Evolutionary conservation across 2,113 vertebrate genomes (phyloP), one percentile per base, ranked within the genome.

Genomic region (Crypturellus undulatus): DNA sequence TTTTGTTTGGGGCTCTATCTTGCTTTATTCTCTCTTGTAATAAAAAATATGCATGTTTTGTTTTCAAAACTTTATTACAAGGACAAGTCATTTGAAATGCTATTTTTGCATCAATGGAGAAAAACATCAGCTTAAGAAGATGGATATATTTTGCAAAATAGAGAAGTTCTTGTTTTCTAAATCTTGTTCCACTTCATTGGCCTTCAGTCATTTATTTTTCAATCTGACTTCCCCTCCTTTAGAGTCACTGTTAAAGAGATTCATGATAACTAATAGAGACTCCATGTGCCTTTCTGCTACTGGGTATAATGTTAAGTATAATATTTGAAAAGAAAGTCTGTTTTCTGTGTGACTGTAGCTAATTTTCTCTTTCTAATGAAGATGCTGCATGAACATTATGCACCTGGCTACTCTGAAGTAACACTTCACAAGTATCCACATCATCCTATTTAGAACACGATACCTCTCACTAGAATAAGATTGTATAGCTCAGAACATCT

Each of bases 161-260:
- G 14, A 79, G 6, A 36, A 91, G 9, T 22, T 2, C 4, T 17
- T 76, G 49, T 79, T 93, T 92, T 90, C 52, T 59, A 49, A 85
- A 79, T 79, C 43, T 88, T 80, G 19, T 91, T 91, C 51, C 17
- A 32, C 24, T 95, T 88, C 79, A 86, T 40, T 92, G 36, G 12
- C 14, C 51, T 93, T 95, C 40, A 20, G 47, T 64, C 21, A 88
- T 92, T 94, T 73, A 71, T 87, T 92, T 95, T 96, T 91, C 70
- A 82, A 11, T 90, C 40, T 72, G 36, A 38, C 51, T 91, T 95
- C 7, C 47, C 68, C 18, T 56, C 82, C 54, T 68, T 90, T 67
- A 62, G 40, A 91, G 19, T 60, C 34, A 45, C 20, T 88, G 30
- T 81, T 86, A 72, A 58, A 84, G 32, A 52, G 22, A 93, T 36